Conservation (phyloP, 1,140 invertebrate species). For the Sminthurinus signatus region DNA sequence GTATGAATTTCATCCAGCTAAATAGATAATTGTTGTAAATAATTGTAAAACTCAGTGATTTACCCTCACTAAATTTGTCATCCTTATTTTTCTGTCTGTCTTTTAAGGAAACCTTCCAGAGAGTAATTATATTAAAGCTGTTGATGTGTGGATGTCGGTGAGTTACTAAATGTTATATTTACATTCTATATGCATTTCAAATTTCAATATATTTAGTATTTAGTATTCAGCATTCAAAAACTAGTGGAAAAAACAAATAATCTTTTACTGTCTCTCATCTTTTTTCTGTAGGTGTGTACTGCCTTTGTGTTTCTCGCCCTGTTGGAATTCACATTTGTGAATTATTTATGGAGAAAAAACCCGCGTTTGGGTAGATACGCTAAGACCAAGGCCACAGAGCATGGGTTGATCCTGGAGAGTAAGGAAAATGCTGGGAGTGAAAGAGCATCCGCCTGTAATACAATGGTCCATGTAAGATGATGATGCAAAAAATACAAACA, state of each 20-base stretch:
- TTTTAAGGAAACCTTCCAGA: slow-evolving; percentile 23
- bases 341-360: slow-evolving; percentile 39
- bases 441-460: slow-evolving; percentile 23
- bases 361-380: not conserved
- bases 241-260: no score
- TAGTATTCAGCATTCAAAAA: no score
- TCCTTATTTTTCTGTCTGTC: no score
- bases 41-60: no score
- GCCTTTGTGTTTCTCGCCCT: slow-evolving; percentile 40
- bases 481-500: not conserved
- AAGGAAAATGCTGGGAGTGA: slow-evolving; percentile 17
- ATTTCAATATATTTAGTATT: no score
- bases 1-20: no score
- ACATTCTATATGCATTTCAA: no score
- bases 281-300: slow-evolving; percentile 1
- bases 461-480: slow-evolving; percentile 29
- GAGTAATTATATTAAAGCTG: slow-evolving; percentile 18
- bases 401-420: slow-evolving; percentile 11
- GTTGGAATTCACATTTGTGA: slow-evolving; percentile 39
- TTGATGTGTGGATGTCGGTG: slow-evolving; percentile 32
- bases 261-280: no score
- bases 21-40: no score
- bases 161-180: no score
- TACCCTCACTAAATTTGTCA: no score
- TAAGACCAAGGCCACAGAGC: slow-evolving; percentile 6